Conservation (phyloP, 2,797 vertebrate species). For the Paratrypauchen microcephalus region DNA sequence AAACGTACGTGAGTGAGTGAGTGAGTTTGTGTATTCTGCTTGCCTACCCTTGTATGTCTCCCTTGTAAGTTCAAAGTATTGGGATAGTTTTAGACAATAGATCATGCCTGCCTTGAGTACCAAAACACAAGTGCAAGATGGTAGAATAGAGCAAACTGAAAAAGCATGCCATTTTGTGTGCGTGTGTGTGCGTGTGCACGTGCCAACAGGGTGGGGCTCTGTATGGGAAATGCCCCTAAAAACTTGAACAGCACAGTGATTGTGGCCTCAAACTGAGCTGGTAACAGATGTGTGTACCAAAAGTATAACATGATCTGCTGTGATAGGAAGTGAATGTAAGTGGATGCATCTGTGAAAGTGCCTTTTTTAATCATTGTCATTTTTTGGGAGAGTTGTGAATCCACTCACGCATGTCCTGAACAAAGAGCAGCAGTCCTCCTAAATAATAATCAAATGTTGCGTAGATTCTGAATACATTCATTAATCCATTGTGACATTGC, state of each 20-base stretch:
- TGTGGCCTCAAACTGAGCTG: slow-evolving; percentile 65
- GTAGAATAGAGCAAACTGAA: slow-evolving; percentile 42
- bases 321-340: slow-evolving; percentile 39
- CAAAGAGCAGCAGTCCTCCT: slow-evolving; percentile 73
- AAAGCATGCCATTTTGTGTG: slow-evolving; percentile 60
- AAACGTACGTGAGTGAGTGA: slow-evolving; percentile 6
- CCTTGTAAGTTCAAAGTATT: slow-evolving; percentile 58
- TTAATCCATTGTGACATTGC: slow-evolving; percentile 96
- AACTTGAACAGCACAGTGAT: slow-evolving; percentile 80
- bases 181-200: neutral
- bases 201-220: slow-evolving; percentile 63
- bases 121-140: slow-evolving; percentile 60
- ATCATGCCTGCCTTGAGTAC: slow-evolving; percentile 70
- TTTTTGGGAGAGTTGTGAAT: slow-evolving; percentile 81
- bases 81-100: slow-evolving; percentile 62
- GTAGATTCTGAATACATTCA: slow-evolving; percentile 72
- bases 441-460: slow-evolving; percentile 77
- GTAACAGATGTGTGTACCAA: slow-evolving; percentile 43
- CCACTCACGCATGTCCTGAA: slow-evolving; percentile 72
- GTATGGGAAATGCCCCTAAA: slow-evolving; percentile 59
- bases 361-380: slow-evolving; percentile 82
- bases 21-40: slow-evolving; percentile 38
- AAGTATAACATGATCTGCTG: slow-evolving; percentile 28
- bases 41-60: slow-evolving; percentile 58
- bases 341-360: slow-evolving; percentile 84